phyloP scores from a whole-genome alignment of 2,797 vertebrate genomes.

The Pristis pectinata region DNA sequence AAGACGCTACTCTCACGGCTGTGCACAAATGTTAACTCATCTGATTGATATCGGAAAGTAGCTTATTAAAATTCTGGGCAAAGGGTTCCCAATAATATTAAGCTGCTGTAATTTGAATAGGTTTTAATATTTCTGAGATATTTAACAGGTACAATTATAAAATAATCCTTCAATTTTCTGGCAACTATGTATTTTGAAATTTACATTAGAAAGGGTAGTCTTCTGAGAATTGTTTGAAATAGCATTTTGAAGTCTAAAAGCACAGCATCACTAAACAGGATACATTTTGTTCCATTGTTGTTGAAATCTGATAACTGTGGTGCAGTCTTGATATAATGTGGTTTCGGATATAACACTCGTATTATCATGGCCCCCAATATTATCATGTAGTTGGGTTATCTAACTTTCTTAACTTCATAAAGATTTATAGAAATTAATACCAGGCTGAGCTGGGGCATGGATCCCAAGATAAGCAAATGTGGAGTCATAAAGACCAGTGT shows the following conservation, averaged over 20 bases:
- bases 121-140: not conserved
- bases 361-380: too few relatives aligned
- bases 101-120: not conserved
- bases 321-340: too few relatives aligned
- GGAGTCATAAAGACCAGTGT: too few relatives aligned
- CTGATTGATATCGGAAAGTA: not conserved
- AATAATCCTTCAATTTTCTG: not conserved
- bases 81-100: not conserved
- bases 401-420: too few relatives aligned
- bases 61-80: not conserved
- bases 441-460: too few relatives aligned
- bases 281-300: too few relatives aligned
- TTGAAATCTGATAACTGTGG: too few relatives aligned
- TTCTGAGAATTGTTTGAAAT: not conserved
- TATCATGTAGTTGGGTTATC: too few relatives aligned
- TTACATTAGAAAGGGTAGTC: not conserved
- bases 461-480: too few relatives aligned
- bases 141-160: not conserved
- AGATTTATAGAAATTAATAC: too few relatives aligned
- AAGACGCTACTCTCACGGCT: not conserved
- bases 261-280: too few relatives aligned
- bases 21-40: slow-evolving; percentile 13
- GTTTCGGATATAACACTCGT: too few relatives aligned
- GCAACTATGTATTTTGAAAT: not conserved
- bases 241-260: not conserved